Evolutionary conservation across 2,797 vertebrate genomes (phyloP), one percentile per base, ranked within the genome.

Genomic region (Sarcoramphus papa): DNA sequence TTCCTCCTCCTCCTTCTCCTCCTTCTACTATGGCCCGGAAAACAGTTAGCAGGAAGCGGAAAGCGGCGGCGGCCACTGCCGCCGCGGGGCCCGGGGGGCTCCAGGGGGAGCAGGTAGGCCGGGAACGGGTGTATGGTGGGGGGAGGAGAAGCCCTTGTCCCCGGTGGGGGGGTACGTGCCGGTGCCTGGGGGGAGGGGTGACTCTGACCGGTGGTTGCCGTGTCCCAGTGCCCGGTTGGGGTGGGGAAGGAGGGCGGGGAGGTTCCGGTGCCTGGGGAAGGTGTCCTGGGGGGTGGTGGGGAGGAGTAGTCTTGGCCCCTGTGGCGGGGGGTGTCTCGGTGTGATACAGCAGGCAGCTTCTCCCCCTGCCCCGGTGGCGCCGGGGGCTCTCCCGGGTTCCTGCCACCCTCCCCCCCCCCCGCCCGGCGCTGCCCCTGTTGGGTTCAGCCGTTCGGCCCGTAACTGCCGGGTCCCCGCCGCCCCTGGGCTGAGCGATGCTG

Each of bases 21-120:
- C 23, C 48, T 50, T 81, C 68, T 94, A 93, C 91, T 98, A 99
- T 99, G 99, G 99, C 99, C 98, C 99, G 99, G 98, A 99, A 99
- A 98, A 99, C 99, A 99, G 99, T 99, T 99, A 99, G 99, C 99
- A 99, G 99, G 99, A 99, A 99, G 98, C 99, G 99, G 98, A 99
- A 99, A 98, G 99, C 99, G 98, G 98, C 98, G 94, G 95, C 87
- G 19, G 90, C 94, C 9, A n/a, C n/a, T n/a, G 92, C 97, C 96
- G 98, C 98, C 97, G 98, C 98, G 94, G 98, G 97, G 72, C 95
- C 96, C 60, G n/a, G 95, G 82, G 98, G 98, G 96, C 96, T 98
- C 95, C 99, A 99, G 97, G 99, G 98, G 95, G 98, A 98, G 98
- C 99, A 99, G 99, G 99, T 99, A 98, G 97, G 60, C 27, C 25